Conservation (phyloP, 2,888 invertebrate species). For the Cacoxenus indagator region DNA sequence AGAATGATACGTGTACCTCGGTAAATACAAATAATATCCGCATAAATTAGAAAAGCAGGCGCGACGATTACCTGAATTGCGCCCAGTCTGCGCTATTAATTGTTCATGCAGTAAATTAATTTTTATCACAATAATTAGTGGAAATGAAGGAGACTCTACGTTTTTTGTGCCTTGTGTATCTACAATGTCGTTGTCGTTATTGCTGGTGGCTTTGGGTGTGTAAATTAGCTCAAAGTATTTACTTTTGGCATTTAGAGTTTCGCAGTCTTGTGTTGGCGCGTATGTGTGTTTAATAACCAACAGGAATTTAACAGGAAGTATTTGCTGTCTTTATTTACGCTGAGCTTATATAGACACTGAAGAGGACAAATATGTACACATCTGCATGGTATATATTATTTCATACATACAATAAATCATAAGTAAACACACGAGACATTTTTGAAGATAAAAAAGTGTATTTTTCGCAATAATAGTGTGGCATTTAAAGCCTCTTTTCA, state of each 20-base stretch:
- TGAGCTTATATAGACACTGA: slow-evolving; percentile 30
- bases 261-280: slow-evolving; percentile 42
- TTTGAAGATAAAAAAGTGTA: neutral
- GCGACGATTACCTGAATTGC: neutral
- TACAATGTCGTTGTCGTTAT: neutral
- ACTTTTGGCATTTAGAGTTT: slow-evolving; percentile 47
- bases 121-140: slow-evolving; percentile 34
- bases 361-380: slow-evolving; percentile 10
- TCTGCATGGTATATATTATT: neutral
- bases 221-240: slow-evolving; percentile 49
- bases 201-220: slow-evolving; percentile 46
- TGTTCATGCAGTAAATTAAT: slow-evolving; percentile 52
- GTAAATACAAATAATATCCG: neutral
- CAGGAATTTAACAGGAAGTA: slow-evolving; percentile 47
- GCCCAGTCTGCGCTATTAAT: neutral
- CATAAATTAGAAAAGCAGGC: neutral
- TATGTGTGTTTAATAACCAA: slow-evolving; percentile 40
- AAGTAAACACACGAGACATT: neutral
- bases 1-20: too few relatives aligned
- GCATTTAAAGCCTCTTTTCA: neutral
- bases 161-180: neutral
- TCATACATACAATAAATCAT: neutral
- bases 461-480: neutral
- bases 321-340: slow-evolving; percentile 34
- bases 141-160: slow-evolving; percentile 32